phyloP scores from a whole-genome alignment of 2,797 vertebrate genomes.

The Pseudomugil gertrudae region DNA sequence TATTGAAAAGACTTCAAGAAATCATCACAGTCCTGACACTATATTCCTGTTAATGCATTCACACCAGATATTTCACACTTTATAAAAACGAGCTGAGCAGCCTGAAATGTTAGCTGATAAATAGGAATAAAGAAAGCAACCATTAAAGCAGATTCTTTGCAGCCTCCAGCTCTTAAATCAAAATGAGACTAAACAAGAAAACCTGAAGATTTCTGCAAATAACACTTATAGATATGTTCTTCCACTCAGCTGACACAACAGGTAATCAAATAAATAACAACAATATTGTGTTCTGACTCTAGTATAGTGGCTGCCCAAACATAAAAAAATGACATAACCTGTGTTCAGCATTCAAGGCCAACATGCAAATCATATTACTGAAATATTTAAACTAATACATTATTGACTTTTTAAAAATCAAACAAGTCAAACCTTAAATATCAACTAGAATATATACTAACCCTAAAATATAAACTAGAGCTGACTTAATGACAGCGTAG shows the following conservation, averaged over 20 bases:
- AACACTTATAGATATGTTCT: not conserved
- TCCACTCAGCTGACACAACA: not conserved
- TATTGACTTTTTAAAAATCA: not conserved
- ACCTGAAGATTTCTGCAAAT: not conserved
- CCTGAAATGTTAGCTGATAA: not conserved
- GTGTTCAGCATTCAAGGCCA: not conserved
- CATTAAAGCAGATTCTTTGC: no score
- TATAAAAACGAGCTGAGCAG: not conserved
- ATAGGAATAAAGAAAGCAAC: not conserved
- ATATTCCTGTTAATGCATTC: not conserved
- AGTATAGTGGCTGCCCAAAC: not conserved
- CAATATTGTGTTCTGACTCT: not conserved
- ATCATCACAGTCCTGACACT: not conserved
- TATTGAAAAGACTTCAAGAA: not conserved
- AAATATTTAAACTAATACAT: not conserved
- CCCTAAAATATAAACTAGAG: not conserved
- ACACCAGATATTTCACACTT: not conserved
- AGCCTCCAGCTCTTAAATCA: not conserved
- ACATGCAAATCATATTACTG: not conserved
- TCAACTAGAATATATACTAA: no score
- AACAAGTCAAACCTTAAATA: slow-evolving; percentile 17
- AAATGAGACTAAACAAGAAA: not conserved
- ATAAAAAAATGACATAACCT: not conserved
- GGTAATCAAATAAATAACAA: not conserved
- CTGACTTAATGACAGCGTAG: slow-evolving; percentile 21